phyloP scores from a whole-genome alignment of 2,113 vertebrate species.

The Tragelaphus strepsiceros region DNA sequence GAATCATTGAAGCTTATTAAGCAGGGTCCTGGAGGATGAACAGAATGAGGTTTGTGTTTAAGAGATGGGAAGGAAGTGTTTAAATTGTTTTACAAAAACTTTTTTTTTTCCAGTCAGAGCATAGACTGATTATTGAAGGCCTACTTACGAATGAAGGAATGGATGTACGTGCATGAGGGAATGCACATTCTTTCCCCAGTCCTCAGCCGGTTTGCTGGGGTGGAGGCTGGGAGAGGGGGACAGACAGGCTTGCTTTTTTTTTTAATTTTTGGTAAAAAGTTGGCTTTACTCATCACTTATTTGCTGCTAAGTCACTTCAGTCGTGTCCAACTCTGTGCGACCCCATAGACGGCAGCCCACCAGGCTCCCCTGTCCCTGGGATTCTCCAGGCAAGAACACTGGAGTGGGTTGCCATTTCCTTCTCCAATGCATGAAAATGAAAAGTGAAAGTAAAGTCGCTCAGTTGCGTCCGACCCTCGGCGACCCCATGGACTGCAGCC shows the following conservation, averaged over 20 bases:
- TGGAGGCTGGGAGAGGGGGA: not conserved
- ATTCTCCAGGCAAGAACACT: too few species aligned
- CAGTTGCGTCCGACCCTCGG: too few species aligned
- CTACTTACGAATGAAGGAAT: not conserved
- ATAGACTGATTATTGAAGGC: not conserved
- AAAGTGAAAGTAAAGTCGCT: too few species aligned
- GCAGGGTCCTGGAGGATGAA: not conserved
- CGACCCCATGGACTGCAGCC: too few species aligned
- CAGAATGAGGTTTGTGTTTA: not conserved
- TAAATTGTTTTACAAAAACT: not conserved
- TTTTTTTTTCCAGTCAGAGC: not conserved
- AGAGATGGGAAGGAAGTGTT: not conserved
- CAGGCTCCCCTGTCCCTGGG: too few species aligned
- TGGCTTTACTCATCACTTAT: conserved; percentile 48
- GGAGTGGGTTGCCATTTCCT: too few species aligned
- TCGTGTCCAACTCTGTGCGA: too few species aligned
- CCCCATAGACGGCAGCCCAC: too few species aligned
- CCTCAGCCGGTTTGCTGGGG: not conserved
- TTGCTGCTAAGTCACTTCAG: too few species aligned
- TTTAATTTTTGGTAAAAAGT: conserved; percentile 24
- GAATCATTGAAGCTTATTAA: not conserved
- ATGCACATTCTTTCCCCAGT: not conserved
- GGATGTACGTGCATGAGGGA: not conserved
- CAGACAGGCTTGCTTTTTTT: not conserved
- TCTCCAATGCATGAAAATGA: too few species aligned